Evolutionary conservation across 2,797 vertebrate species (phyloP).

Genomic region (Adelosebastes latens): DNA sequence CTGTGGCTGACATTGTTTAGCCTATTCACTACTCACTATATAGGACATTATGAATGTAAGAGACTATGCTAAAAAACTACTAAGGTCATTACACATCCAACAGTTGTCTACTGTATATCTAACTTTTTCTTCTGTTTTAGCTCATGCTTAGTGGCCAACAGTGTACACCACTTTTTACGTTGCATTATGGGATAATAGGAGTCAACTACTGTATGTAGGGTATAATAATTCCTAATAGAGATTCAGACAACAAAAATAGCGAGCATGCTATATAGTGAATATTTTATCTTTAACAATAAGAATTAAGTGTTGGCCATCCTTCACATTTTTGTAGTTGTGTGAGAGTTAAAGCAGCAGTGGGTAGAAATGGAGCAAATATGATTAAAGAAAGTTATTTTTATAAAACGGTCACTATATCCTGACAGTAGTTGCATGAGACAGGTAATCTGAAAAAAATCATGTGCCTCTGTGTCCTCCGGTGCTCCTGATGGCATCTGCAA

Average conservation of each 20-base stretch:
- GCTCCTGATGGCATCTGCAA: rapidly evolving
- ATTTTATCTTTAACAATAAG: neutral
- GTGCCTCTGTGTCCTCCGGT: too few relatives aligned
- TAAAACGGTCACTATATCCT: too few relatives aligned
- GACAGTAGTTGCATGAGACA: too few relatives aligned
- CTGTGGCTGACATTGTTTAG: neutral
- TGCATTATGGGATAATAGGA: neutral
- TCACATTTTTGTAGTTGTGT: neutral
- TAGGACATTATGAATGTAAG: too few relatives aligned
- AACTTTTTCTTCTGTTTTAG: neutral
- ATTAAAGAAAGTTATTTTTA: too few relatives aligned
- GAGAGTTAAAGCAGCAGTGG: neutral
- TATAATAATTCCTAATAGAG: neutral
- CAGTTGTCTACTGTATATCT: neutral
- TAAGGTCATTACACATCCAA: neutral
- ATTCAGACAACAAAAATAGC: neutral
- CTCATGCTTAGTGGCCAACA: neutral
- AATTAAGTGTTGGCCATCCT: neutral
- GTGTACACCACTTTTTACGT: neutral
- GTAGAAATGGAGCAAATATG: too few relatives aligned
- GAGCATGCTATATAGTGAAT: neutral
- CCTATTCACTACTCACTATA: neutral
- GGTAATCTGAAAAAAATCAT: too few relatives aligned
- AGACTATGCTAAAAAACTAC: neutral
- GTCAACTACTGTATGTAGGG: neutral